Evolutionary conservation across 2,797 vertebrate genomes (phyloP).

Genomic region (Sebastes taczanowskii): DNA sequence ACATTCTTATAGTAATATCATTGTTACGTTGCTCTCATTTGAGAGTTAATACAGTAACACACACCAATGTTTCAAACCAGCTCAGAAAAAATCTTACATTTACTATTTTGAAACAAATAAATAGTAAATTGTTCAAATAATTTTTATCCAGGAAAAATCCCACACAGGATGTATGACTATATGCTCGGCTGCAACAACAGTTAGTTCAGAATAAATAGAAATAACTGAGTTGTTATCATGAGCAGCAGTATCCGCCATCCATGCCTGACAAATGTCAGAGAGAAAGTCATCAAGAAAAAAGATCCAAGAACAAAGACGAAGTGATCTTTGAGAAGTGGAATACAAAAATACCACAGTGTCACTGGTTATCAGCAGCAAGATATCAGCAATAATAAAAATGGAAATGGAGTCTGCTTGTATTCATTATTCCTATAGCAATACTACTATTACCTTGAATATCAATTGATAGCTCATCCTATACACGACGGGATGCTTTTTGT

Average conservation of each 20-base stretch:
- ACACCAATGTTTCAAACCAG: background rate
- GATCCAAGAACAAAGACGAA: constrained; percentile 14
- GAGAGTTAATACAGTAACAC: background rate
- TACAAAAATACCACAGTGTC: background rate
- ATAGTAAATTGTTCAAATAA: background rate
- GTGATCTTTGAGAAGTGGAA: constrained; percentile 14
- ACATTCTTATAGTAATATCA: background rate
- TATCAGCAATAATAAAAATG: background rate
- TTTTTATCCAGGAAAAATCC: background rate
- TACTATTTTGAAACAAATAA: background rate
- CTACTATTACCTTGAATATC: background rate
- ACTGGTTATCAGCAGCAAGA: background rate
- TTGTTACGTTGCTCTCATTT: background rate
- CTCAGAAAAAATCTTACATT: background rate
- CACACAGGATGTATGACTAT: background rate
- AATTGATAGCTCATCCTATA: background rate
- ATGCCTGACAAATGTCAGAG: constrained; percentile 3
- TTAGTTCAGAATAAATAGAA: background rate
- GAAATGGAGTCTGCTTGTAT: background rate
- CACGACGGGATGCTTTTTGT: background rate
- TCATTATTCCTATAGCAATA: background rate
- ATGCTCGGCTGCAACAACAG: background rate
- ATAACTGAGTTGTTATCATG: background rate
- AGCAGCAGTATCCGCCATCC: background rate
- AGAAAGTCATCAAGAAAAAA: constrained; percentile 5